A percentile compares a stretch with the other conserved stretches of the same genome.
Evolutionary conservation across 2,888 invertebrate species (phyloP).

Genomic region (Napeogenes sylphis): DNA sequence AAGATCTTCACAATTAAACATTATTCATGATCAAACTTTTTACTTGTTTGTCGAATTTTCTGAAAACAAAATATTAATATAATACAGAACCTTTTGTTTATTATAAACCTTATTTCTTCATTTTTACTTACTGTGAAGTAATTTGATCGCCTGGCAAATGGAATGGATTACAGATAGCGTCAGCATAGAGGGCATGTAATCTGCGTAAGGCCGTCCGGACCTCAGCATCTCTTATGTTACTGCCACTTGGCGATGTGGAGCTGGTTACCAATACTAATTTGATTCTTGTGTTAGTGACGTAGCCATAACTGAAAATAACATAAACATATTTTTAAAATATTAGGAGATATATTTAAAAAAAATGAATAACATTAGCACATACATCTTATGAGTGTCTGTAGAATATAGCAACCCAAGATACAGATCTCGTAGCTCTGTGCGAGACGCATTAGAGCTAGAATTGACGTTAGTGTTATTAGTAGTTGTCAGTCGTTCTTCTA

Average conservation of each 20-base stretch:
- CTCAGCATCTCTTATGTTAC: slow-evolving; percentile 93
- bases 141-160: slow-evolving; percentile 95
- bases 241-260: slow-evolving; percentile 92
- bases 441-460: slow-evolving; percentile 75
- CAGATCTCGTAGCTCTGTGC: slow-evolving; percentile 89
- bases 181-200: slow-evolving; percentile 94
- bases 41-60: slow-evolving; percentile 82
- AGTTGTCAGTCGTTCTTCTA: slow-evolving; percentile 87
- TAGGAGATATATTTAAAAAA: not conserved
- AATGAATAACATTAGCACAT: slow-evolving; percentile 38
- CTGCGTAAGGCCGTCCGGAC: slow-evolving; percentile 91
- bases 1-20: slow-evolving; percentile 42
- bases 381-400: slow-evolving; percentile 98
- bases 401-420: slow-evolving; percentile 95
- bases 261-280: slow-evolving; percentile 96
- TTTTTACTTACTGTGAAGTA: slow-evolving; percentile 84
- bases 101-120: not conserved
- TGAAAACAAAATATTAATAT: slow-evolving; percentile 50
- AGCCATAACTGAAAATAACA: slow-evolving; percentile 84
- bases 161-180: slow-evolving; percentile 97
- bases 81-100: not conserved
- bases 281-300: slow-evolving; percentile 97
- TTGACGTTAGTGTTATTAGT: slow-evolving; percentile 64
- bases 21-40: slow-evolving; percentile 78
- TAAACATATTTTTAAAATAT: not conserved